Conservation (phyloP, 2,888 invertebrate genomes). For the Temnothorax unifasciatus region DNA sequence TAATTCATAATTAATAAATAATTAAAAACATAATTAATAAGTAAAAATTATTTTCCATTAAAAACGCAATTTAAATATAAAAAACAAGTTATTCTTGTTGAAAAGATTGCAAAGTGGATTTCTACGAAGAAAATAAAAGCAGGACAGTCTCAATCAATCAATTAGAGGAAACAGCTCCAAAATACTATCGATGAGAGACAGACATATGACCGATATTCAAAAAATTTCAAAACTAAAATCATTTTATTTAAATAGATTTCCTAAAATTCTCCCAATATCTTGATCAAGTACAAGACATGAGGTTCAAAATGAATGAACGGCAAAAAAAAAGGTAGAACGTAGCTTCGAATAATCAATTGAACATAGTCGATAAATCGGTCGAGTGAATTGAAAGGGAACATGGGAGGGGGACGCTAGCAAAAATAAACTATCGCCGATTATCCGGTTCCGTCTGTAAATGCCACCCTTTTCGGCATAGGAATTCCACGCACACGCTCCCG, state of each 20-base stretch:
- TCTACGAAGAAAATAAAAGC: neutral
- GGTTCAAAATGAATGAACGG: constrained; percentile 25
- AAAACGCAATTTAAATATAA: neutral
- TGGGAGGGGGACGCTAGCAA: constrained; percentile 66
- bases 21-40: neutral
- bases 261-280: neutral
- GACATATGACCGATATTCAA: neutral
- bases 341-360: constrained; percentile 77
- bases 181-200: neutral
- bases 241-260: neutral
- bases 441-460: constrained; percentile 51
- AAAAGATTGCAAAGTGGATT: neutral
- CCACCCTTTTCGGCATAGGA: constrained; percentile 56
- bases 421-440: constrained; percentile 79
- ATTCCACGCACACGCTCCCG: constrained; percentile 63
- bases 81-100: neutral
- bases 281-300: neutral
- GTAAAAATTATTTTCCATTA: neutral
- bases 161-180: neutral
- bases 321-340: constrained; percentile 53
- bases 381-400: constrained; percentile 59
- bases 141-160: neutral
- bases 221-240: neutral
- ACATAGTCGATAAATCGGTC: constrained; percentile 79
- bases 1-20: constrained; percentile 4